Base-by-base conservation (phyloP, 2,888 invertebrate genomes). In the Patella depressa region DNA sequence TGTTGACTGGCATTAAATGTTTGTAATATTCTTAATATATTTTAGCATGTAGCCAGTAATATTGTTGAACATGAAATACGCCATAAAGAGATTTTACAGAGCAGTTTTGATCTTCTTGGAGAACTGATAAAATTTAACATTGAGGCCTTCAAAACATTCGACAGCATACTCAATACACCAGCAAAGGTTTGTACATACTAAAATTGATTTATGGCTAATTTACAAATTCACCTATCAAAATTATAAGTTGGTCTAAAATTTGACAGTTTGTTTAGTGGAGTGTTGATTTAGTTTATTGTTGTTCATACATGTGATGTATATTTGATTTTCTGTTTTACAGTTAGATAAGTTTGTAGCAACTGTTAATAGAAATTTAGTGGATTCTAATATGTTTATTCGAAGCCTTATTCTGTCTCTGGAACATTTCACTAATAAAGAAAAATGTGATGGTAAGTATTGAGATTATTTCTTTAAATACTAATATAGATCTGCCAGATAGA, bases 341-440 rank as follows among this genome's bases (percentile, higher is more conserved):
- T 88, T 90, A 85, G 89, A 90, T 79, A 89, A 90, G 79, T 90
- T 91, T 79, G 85, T 89, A 74, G 84, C 79, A 72, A 89, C 89
- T 53, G 89, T 91, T 34, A 90, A 90, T 83, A 84, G 86, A 78
- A 92, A 91, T 80, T 85, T 92, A 45, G 92, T 92, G 2, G 92
- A 92, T 83, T 92, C 92, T 77, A 92, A 92, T 86, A 92, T 92
- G 92, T 92, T 92, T 84, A 90, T 92, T 75, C 85, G 92, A 71
- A 91, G 91, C 81, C 85, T 92, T 24, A 89, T 92, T n/a, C 83
- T 92, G 71, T 92, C 92, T 17, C 83, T 89, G 72, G 91, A 91
- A 82, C 89, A 89, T 80, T 91, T 92, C 80, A 80, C 82, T 17
- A 80, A 82, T 19, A 88, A 87, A 45, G 88, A 86, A 74, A 82